Conservation (phyloP, 2,113 vertebrate species). For the Piaya cayana region DNA sequence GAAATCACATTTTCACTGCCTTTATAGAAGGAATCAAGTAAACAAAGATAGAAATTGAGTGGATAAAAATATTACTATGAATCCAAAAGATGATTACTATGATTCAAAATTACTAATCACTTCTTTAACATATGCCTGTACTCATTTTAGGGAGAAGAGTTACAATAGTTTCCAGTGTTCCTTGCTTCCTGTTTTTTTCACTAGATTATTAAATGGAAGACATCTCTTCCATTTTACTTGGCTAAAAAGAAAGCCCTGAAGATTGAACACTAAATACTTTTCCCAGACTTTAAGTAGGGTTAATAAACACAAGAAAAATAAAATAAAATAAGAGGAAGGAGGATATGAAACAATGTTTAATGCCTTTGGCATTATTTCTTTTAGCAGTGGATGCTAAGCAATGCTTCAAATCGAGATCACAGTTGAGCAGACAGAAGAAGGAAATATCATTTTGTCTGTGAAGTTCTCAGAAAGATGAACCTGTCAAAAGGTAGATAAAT, state of each 20-base stretch:
- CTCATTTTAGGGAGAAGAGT: background rate
- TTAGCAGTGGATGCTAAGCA: constrained; percentile 43
- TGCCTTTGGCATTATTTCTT: constrained; percentile 41
- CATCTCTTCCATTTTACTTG: background rate
- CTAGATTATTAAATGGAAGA: background rate
- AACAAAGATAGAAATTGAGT: background rate
- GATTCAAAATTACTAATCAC: background rate
- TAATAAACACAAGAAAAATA: constrained; percentile 3
- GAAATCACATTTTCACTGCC: background rate
- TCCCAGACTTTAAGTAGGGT: background rate
- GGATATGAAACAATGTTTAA: background rate
- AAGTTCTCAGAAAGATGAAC: constrained; percentile 68
- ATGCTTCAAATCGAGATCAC: constrained; percentile 69
- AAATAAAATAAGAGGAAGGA: background rate
- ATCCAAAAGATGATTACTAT: background rate
- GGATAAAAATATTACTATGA: background rate
- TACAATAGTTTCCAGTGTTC: background rate
- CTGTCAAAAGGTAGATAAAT: constrained; percentile 66
- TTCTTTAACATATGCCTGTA: background rate
- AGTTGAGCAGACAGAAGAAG: constrained; percentile 40
- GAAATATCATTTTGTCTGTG: constrained; percentile 37
- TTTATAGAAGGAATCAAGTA: background rate
- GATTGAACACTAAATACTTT: background rate
- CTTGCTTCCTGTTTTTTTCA: background rate
- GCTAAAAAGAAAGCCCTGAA: background rate